Conservation (phyloP, 2,113 vertebrate genomes). For the Aegithalos caudatus region DNA sequence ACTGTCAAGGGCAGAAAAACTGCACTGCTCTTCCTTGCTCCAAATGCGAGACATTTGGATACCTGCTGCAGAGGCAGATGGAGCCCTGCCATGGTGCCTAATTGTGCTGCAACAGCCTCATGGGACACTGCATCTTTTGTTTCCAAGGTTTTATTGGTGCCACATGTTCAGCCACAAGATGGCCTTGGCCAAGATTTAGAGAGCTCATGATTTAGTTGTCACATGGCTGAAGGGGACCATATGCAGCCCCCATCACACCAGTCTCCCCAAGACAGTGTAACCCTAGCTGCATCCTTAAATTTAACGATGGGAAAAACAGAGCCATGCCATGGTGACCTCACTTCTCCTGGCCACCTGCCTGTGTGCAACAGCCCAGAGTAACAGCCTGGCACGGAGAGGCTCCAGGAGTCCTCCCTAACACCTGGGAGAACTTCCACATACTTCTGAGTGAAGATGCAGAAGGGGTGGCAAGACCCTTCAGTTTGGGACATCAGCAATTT, state of each 20-base stretch:
- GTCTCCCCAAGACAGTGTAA: background rate
- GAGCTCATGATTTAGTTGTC: background rate
- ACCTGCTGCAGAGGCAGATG: background rate
- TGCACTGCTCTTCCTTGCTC: background rate
- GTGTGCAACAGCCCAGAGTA: rapidly evolving
- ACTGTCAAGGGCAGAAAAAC: background rate
- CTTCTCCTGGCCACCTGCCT: background rate
- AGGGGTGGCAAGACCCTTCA: background rate
- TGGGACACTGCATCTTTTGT: rapidly evolving
- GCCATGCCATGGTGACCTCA: rapidly evolving
- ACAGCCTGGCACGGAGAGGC: background rate
- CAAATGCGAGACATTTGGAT: too few species aligned
- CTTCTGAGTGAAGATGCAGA: background rate
- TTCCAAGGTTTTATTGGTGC: rapidly evolving
- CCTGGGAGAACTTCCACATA: background rate
- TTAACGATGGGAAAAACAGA: rapidly evolving
- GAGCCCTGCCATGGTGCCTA: background rate
- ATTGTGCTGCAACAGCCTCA: background rate
- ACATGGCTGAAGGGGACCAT: background rate
- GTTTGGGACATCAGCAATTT: rapidly evolving
- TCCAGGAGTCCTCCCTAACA: background rate
- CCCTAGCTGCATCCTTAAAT: background rate
- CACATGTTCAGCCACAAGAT: rapidly evolving
- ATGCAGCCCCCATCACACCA: background rate
- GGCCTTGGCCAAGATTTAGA: background rate